Conservation (phyloP, 2,888 invertebrate genomes). For the Erynnis tages region DNA sequence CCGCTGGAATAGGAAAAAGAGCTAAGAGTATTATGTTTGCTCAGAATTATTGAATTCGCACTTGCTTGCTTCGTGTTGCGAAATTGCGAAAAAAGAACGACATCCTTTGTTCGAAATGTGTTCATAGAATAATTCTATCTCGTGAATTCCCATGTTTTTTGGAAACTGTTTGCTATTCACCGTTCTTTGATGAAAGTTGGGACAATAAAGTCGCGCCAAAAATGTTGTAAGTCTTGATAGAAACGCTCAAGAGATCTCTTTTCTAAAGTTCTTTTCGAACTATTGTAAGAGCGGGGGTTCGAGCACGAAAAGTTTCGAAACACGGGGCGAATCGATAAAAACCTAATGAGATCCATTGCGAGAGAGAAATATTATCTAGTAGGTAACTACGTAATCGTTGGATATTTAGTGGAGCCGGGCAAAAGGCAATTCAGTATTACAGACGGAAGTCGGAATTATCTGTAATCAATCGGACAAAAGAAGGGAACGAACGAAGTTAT, state of each 20-base stretch:
- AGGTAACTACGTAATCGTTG: slow-evolving; percentile 14
- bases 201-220: slow-evolving; percentile 3
- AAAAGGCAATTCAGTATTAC: slow-evolving; percentile 57
- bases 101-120: slow-evolving; percentile 11
- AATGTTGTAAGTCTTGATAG: neutral
- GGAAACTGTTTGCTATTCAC: neutral
- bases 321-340: slow-evolving; percentile 22
- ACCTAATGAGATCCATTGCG: slow-evolving; percentile 28
- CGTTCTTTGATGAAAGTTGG: neutral
- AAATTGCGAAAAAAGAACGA: slow-evolving; percentile 10
- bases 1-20: slow-evolving; percentile 25
- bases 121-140: neutral
- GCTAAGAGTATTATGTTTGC: slow-evolving; percentile 25
- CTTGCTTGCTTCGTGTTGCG: slow-evolving; percentile 18
- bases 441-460: slow-evolving; percentile 63
- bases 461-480: slow-evolving; percentile 71
- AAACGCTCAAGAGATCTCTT: slow-evolving; percentile 6
- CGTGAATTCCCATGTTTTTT: too few relatives aligned
- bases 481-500: slow-evolving; percentile 58
- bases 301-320: slow-evolving; percentile 22
- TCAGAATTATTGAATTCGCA: slow-evolving; percentile 28
- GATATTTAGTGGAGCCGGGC: slow-evolving; percentile 32
- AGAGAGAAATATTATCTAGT: slow-evolving; percentile 20
- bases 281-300: slow-evolving; percentile 14
- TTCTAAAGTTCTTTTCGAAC: slow-evolving; percentile 14